Conservation (phyloP, 1,140 invertebrate genomes). For the Chymomyza costata region DNA sequence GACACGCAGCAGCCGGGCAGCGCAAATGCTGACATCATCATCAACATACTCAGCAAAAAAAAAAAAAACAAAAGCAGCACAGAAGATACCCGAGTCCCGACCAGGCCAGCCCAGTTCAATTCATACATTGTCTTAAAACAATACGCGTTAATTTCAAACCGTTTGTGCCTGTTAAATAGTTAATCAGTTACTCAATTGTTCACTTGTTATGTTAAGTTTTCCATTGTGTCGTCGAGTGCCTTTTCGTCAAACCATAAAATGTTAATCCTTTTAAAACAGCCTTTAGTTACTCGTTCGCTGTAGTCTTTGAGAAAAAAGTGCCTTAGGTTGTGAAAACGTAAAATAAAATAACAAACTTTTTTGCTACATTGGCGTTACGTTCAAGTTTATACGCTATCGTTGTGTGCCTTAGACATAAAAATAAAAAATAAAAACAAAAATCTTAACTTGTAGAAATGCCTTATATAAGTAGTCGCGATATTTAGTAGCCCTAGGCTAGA, state of each 20-base stretch:
- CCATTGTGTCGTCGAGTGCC: conserved; percentile 41
- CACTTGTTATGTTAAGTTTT: conserved; percentile 41
- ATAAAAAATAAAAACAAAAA: no score
- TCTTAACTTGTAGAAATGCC: conserved; percentile 3
- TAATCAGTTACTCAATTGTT: background rate
- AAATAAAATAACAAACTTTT: conserved; percentile 3
- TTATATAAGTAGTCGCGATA: conserved; percentile 13
- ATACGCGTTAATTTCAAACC: conserved; percentile 41
- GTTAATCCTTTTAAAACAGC: no score
- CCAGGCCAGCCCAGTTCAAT: conserved; percentile 19
- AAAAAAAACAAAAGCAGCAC: conserved; percentile 20
- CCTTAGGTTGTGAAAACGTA: conserved; percentile 36
- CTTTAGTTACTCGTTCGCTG: conserved; percentile 24
- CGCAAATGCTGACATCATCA: conserved; percentile 30
- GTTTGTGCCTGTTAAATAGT: conserved; percentile 49
- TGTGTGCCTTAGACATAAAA: conserved; percentile 53
- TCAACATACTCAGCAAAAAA: background rate
- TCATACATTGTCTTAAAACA: conserved; percentile 15
- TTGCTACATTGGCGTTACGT: conserved; percentile 37
- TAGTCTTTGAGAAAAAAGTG: conserved; percentile 29
- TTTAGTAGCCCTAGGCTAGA: no score
- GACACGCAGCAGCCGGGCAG: conserved; percentile 40
- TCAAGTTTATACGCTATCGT: no score
- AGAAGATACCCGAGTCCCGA: conserved; percentile 16
- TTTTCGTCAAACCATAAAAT: no score